Conservation (phyloP, 2,797 vertebrate genomes). For the Sphenodon punctatus region DNA sequence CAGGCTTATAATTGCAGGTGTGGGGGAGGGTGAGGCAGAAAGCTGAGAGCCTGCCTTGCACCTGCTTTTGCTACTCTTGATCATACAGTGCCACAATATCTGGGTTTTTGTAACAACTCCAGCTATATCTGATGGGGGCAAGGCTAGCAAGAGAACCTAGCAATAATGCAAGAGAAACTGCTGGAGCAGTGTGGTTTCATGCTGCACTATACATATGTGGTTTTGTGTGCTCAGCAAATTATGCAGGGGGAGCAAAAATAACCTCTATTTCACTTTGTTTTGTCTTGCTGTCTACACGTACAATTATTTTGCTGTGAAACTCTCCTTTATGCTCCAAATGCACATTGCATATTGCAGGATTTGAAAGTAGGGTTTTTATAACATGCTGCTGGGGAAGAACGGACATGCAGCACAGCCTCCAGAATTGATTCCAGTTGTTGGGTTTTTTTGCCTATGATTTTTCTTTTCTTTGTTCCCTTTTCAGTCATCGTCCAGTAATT, state of each 20-base stretch:
- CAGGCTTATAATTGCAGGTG: too few relatives aligned
- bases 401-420: not conserved
- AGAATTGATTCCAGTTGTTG: accelerated
- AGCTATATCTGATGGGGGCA: too few relatives aligned
- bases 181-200: not conserved
- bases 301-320: not conserved
- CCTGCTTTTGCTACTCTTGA: not conserved
- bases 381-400: accelerated
- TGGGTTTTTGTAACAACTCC: not conserved
- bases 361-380: not conserved
- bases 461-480: conserved; percentile 28
- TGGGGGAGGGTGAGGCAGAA: not conserved
- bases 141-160: not conserved
- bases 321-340: not conserved
- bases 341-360: not conserved
- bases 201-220: not conserved
- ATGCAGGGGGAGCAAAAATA: accelerated
- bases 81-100: too few relatives aligned
- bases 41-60: too few relatives aligned
- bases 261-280: not conserved
- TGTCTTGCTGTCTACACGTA: not conserved
- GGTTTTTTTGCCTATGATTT: not conserved
- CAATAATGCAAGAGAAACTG: not conserved
- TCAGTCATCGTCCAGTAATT: not conserved
- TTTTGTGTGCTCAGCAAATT: not conserved